Conservation (phyloP, 2,113 vertebrate species). For the Megalops atlanticus region DNA sequence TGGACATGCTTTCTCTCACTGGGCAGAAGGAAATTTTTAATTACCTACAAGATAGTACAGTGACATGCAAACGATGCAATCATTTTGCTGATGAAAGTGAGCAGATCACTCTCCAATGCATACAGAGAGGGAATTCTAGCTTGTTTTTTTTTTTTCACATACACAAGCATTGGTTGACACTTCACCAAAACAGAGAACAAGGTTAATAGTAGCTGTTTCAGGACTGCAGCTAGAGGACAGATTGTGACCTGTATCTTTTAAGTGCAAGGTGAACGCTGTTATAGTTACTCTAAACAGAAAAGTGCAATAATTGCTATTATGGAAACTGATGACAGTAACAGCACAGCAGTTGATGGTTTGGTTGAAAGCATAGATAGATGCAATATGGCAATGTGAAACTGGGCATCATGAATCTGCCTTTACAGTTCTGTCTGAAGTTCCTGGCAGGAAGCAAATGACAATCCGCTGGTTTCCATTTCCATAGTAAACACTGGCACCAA, state of each 20-base stretch:
- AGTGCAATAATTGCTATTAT: neutral
- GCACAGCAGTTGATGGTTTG: neutral
- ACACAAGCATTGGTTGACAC: too few relatives aligned
- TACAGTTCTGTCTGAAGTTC: constrained; percentile 4
- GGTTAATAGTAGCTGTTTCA: neutral
- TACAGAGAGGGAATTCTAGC: too few relatives aligned
- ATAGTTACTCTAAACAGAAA: too few relatives aligned
- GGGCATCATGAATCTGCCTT: constrained; percentile 4
- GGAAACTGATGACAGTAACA: neutral
- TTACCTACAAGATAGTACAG: too few relatives aligned
- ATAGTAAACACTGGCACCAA: constrained; percentile 28
- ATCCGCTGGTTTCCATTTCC: constrained; percentile 19
- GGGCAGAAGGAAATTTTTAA: neutral
- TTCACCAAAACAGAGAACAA: too few relatives aligned
- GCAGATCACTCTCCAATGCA: too few relatives aligned
- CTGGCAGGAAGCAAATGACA: neutral
- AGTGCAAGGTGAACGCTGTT: neutral
- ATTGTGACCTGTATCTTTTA: neutral
- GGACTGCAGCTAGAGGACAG: too few relatives aligned
- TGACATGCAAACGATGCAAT: too few relatives aligned
- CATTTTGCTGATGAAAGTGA: neutral
- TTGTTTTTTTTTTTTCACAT: neutral
- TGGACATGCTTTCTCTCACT: neutral
- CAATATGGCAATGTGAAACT: neutral
- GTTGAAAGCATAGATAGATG: neutral